Conservation (phyloP, 2,797 vertebrate genomes). For the Perodicticus potto region DNA sequence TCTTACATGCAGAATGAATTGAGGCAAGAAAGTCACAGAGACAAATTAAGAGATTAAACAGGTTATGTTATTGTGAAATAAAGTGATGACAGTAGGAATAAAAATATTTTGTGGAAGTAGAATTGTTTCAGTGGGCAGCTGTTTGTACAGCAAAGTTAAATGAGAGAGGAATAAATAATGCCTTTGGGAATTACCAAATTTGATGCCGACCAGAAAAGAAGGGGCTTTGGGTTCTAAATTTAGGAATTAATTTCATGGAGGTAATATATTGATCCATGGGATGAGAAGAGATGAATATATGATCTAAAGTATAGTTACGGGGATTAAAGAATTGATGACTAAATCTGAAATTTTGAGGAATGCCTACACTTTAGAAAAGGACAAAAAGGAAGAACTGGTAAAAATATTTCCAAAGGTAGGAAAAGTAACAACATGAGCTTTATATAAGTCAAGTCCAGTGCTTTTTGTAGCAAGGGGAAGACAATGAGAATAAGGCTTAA, state of each 20-base stretch:
- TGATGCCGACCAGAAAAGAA: not conserved
- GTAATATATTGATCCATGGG: not conserved
- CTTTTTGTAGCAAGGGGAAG: not conserved
- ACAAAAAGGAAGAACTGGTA: not conserved
- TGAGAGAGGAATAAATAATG: not conserved
- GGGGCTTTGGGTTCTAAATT: not conserved
- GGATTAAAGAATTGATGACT: not conserved
- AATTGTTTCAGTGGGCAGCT: not conserved
- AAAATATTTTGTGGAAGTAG: not conserved
- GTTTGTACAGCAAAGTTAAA: not conserved
- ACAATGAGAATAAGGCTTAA: not conserved
- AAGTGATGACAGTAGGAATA: not conserved
- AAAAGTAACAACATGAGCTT: not conserved
- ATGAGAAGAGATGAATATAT: not conserved
- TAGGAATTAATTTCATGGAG: not conserved
- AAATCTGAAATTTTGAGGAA: not conserved
- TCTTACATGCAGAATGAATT: not conserved
- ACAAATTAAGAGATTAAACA: not conserved
- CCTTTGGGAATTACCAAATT: not conserved
- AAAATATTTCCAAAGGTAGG: not conserved
- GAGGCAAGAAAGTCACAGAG: not conserved
- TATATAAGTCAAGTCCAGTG: not conserved
- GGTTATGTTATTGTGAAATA: not conserved
- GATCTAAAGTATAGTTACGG: not conserved
- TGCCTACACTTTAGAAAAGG: not conserved